Evolutionary conservation across 2,113 vertebrate species (phyloP).

Genomic region (Sapayoa aenigma): DNA sequence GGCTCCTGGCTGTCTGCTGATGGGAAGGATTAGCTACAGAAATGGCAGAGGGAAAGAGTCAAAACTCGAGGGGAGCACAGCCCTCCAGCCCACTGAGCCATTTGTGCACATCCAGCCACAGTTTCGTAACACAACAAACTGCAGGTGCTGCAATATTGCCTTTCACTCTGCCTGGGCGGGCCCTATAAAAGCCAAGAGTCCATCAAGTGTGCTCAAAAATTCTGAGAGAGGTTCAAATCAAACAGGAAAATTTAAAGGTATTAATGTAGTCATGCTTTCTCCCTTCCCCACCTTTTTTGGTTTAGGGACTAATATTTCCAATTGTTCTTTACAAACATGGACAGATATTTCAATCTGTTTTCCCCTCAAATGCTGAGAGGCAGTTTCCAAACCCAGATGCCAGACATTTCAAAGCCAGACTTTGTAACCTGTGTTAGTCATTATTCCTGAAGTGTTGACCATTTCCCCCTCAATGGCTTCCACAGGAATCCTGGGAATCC

Average conservation of each 20-base stretch:
- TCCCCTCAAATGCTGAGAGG: not conserved
- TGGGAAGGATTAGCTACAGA: slow-evolving; percentile 54
- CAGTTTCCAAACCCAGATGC: not conserved
- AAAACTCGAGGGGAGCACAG: slow-evolving; percentile 7
- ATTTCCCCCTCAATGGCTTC: not conserved
- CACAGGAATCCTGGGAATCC: not conserved
- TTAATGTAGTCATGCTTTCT: not conserved
- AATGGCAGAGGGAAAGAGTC: not conserved
- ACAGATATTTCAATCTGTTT: not conserved
- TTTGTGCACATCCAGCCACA: not conserved
- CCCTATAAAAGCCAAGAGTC: not conserved
- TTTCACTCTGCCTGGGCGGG: not conserved
- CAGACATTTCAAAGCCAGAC: not conserved
- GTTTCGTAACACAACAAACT: not conserved
- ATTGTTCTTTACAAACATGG: not conserved
- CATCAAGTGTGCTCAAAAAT: not conserved
- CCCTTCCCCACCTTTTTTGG: not conserved
- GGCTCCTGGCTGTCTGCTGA: slow-evolving; percentile 68
- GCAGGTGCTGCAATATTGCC: not conserved
- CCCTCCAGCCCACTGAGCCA: not conserved
- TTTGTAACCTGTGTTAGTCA: not conserved
- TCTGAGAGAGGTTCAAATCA: not conserved
- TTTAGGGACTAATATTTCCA: not conserved
- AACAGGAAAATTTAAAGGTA: not conserved
- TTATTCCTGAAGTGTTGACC: not conserved